Percentiles rank a stretch among this genome's conserved stretches.
These are phyloP conservation scores for Rambutsinella grinnellia DNA, from an alignment of 2,888 invertebrate genomes.

Conservation along the genomic window DNA sequence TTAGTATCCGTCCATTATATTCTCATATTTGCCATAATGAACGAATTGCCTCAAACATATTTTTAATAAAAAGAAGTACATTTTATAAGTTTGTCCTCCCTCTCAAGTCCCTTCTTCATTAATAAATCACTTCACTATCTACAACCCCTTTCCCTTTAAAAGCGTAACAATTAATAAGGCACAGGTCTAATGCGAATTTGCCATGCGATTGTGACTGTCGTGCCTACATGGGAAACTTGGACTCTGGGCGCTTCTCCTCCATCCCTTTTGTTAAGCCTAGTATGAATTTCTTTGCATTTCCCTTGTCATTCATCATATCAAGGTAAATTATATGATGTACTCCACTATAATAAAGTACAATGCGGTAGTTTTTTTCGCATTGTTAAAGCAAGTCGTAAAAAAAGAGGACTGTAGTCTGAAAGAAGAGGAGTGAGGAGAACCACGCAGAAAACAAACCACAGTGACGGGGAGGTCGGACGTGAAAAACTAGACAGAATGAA, in stretches of 20 bases:
- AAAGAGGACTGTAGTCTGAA: neutral
- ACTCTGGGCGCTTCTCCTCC: neutral
- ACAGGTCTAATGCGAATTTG: too few relatives aligned
- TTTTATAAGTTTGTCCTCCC: neutral
- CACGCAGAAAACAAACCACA: neutral
- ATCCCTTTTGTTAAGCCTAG: neutral
- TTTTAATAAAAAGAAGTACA: neutral
- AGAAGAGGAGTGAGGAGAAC: neutral
- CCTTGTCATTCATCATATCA: neutral
- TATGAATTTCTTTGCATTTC: neutral
- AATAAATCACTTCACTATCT: slow-evolving; percentile 18
- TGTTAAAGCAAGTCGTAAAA: slow-evolving; percentile 1
- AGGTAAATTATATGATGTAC: neutral
- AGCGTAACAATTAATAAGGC: neutral
- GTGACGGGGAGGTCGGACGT: slow-evolving; percentile 6
- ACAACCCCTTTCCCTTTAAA: slow-evolving; percentile 22
- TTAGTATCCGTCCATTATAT: neutral
- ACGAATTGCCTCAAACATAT: neutral
- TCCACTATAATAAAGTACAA: neutral
- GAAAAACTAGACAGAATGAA: neutral
- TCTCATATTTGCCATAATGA: neutral
- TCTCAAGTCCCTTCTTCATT: neutral
- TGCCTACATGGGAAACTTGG: neutral
- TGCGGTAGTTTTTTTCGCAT: neutral
- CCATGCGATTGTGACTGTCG: too few relatives aligned